Percentiles rank a stretch among this genome's conserved stretches.
Conservation (phyloP, 2,113 vertebrate species). For the Aix galericulata region DNA sequence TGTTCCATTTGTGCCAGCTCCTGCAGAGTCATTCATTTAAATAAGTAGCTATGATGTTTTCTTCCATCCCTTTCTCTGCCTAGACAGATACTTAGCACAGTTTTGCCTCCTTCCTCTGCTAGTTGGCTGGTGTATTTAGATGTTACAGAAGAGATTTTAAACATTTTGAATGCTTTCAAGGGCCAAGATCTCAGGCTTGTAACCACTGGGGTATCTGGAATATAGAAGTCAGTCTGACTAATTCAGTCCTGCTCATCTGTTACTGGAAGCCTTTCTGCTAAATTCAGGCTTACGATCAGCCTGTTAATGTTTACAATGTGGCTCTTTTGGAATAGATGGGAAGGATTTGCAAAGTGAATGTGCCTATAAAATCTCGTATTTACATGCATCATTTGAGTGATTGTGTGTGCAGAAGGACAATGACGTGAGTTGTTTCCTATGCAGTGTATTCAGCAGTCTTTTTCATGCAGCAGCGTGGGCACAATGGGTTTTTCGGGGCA, state of each 20-base stretch:
- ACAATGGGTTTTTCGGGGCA: constrained; percentile 55
- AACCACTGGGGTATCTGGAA: neutral
- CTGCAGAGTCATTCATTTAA: neutral
- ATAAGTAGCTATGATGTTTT: neutral
- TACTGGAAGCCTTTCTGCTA: constrained; percentile 60
- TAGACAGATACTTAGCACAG: neutral
- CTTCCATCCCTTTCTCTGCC: neutral
- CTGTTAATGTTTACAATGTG: constrained; percentile 59
- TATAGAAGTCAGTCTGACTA: neutral
- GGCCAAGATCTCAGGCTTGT: neutral
- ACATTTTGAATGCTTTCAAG: neutral
- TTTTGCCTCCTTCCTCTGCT: neutral
- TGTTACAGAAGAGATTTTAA: neutral
- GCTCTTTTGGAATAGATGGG: constrained; percentile 63
- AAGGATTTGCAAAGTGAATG: constrained; percentile 70
- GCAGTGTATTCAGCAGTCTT: constrained; percentile 64
- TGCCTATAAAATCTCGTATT: constrained; percentile 71
- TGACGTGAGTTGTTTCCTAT: constrained; percentile 58
- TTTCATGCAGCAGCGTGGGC: constrained; percentile 57
- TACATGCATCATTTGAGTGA: constrained; percentile 71
- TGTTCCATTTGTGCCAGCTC: neutral
- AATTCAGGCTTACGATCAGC: constrained; percentile 51
- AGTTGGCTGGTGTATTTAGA: neutral
- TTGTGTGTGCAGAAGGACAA: constrained; percentile 65
- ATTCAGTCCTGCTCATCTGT: constrained; percentile 47